phyloP scores from a whole-genome alignment of 2,113 vertebrate genomes.

The Bungarus multicinctus region DNA sequence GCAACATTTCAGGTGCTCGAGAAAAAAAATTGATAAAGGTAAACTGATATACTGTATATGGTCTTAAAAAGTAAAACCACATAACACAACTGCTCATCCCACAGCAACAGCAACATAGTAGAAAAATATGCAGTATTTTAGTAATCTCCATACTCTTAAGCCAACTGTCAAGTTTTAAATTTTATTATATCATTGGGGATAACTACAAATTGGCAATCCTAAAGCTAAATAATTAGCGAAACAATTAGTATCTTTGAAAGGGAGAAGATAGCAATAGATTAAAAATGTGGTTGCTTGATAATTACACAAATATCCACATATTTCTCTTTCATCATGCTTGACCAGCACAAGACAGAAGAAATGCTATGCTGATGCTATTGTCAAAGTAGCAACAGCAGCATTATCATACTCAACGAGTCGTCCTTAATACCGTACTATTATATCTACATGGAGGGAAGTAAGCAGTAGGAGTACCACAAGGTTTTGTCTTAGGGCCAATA shows the following conservation, averaged over 20 bases:
- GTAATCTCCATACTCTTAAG: neutral
- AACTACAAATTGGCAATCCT: neutral
- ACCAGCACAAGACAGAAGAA: neutral
- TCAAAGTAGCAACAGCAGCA: neutral
- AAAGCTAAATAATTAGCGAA: neutral
- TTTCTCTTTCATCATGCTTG: neutral
- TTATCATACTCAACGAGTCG: neutral
- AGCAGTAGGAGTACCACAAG: neutral
- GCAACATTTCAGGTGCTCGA: neutral
- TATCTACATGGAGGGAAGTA: neutral
- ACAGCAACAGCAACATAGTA: neutral
- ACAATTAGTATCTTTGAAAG: neutral
- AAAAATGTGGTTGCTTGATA: neutral
- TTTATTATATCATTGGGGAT: neutral
- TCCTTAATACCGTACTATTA: neutral
- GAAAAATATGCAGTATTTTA: neutral
- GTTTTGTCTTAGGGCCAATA: neutral
- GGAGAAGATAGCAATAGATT: neutral
- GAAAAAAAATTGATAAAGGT: neutral
- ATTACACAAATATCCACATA: neutral
- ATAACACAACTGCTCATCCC: neutral
- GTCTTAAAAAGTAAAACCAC: neutral
- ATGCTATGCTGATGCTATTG: neutral
- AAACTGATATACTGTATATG: neutral
- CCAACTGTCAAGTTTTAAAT: neutral